Conservation (phyloP, 2,797 vertebrate genomes). For the Florisuga fusca region DNA sequence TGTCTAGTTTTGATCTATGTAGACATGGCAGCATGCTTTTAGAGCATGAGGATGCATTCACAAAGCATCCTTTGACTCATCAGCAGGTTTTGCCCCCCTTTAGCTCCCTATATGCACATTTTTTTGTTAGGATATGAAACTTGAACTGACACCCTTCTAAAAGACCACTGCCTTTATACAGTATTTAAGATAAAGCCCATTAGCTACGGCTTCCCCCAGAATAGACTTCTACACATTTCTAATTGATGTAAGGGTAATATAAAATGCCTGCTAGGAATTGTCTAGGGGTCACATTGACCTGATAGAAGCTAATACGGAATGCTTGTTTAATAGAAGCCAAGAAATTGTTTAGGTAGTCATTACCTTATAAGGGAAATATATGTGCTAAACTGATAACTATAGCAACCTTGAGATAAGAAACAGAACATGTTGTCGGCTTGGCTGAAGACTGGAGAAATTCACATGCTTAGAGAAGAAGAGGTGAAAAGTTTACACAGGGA, state of each 20-base stretch:
- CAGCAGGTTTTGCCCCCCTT: not conserved
- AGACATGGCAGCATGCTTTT: not conserved
- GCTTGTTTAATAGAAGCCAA: no score
- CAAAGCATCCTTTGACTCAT: not conserved
- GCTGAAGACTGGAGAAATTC: no score
- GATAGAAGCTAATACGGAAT: no score
- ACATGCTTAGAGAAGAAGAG: no score
- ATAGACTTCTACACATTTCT: not conserved
- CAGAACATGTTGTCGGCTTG: no score
- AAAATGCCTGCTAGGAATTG: no score
- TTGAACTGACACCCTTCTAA: rapidly evolving
- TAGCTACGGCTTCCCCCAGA: not conserved
- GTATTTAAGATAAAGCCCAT: not conserved
- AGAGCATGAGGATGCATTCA: not conserved
- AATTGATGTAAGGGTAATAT: not conserved
- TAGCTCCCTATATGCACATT: rapidly evolving
- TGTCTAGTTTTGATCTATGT: not conserved
- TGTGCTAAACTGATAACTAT: no score
- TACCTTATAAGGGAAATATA: no score
- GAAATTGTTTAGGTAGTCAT: no score
- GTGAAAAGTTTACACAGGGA: no score
- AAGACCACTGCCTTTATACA: not conserved
- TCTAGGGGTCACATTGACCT: no score
- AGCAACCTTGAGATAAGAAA: no score
- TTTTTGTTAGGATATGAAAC: not conserved